Evolutionary conservation across 2,888 invertebrate genomes (phyloP).

Genomic region (Chrysodeixis includens): DNA sequence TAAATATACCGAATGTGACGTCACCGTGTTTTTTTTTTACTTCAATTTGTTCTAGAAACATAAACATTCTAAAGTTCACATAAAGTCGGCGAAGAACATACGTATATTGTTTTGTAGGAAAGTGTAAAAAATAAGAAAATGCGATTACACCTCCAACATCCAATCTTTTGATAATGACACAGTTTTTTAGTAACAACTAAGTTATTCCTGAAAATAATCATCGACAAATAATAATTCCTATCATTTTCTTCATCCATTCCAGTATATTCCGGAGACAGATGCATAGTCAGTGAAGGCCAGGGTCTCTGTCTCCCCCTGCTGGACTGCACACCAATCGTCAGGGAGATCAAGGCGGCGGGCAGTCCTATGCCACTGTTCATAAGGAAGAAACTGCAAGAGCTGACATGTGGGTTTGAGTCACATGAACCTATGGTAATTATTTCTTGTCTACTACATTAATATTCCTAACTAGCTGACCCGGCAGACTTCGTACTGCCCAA

Average conservation of each 20-base stretch:
- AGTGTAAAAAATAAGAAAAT: too few species aligned
- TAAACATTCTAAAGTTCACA: background rate
- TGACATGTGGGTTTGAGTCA: conserved; percentile 73
- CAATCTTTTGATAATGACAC: too few species aligned
- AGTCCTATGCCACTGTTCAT: conserved; percentile 71
- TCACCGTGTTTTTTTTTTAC: background rate
- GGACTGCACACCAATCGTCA: conserved; percentile 65
- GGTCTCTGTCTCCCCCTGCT: conserved; percentile 68
- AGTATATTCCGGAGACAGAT: conserved; percentile 67
- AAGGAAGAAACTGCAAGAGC: conserved; percentile 65
- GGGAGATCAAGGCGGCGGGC: conserved; percentile 70
- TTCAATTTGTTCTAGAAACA: background rate
- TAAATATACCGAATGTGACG: background rate
- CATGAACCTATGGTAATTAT: conserved; percentile 72
- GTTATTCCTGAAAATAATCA: too few species aligned
- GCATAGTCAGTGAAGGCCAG: conserved; percentile 41
- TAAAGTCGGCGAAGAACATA: background rate
- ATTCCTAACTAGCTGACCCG: too few species aligned
- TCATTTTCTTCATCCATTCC: conserved; percentile 23
- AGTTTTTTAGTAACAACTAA: too few species aligned
- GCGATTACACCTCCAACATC: too few species aligned
- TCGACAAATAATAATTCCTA: too few species aligned
- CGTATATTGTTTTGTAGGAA: too few species aligned
- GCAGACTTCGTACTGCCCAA: too few species aligned
- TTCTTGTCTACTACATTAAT: background rate